Evolutionary conservation across 2,113 vertebrate genomes (phyloP).

Genomic region (Stigmatopora argus): DNA sequence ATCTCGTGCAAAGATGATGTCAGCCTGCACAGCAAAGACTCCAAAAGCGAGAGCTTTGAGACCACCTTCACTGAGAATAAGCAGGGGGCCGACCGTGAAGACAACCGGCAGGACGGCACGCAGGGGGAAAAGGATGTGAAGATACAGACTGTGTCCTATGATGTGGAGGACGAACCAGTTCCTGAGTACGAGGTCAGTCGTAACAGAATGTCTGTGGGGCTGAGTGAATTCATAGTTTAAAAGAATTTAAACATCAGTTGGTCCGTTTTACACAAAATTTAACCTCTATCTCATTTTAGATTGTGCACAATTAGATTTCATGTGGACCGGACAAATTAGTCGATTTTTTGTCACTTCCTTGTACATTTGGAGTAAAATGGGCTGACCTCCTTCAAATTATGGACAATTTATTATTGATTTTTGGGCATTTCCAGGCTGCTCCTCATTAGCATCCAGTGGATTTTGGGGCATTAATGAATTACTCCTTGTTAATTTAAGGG

Average conservation of each 20-base stretch:
- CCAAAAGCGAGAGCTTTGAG: slow-evolving; percentile 80
- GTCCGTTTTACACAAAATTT: no score
- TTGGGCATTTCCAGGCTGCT: no score
- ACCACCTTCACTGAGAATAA: slow-evolving; percentile 82
- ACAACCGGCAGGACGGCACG: slow-evolving; percentile 33
- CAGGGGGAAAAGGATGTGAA: slow-evolving; percentile 72
- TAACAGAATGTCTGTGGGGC: not conserved
- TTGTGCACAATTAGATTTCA: no score
- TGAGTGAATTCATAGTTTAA: not conserved
- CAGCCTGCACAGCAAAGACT: slow-evolving; percentile 77
- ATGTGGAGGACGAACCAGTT: slow-evolving; percentile 82
- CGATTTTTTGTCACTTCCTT: no score
- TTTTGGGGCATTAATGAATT: no score
- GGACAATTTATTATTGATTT: no score
- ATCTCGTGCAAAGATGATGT: slow-evolving; percentile 80
- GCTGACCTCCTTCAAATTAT: no score
- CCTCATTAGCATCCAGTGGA: no score
- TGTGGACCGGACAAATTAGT: no score
- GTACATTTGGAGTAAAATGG: no score
- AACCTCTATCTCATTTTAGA: no score
- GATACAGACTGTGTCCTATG: slow-evolving; percentile 86
- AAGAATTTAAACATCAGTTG: not conserved
- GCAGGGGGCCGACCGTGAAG: slow-evolving; percentile 37
- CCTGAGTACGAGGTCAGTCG: slow-evolving; percentile 78
- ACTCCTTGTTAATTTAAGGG: no score